Evolutionary conservation across 2,888 invertebrate species (phyloP), one percentile per base, ranked within the genome.

Genomic region (Smittia sp.): DNA sequence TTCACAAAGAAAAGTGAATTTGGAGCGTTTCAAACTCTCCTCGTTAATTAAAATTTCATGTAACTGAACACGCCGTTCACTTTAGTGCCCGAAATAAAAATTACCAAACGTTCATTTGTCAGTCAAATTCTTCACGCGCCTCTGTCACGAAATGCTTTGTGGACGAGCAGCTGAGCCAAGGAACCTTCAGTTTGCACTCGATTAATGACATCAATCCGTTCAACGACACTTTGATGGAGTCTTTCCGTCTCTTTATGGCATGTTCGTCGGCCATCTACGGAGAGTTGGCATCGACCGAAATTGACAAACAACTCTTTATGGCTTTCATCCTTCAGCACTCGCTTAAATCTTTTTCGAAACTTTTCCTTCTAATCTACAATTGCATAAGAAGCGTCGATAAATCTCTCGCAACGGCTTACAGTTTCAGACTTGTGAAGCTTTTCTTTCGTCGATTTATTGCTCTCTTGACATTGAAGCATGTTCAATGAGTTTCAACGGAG

Each of bases 401-500:
- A 15, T 15, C 46, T 46, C 46, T 46, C 46, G 46, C 11, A 32
- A 46, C 3, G 38, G 38, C 38, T 6, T 38, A 9, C 7, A 38
- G 46, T 15, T n/a, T 46, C 2, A 32, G 32, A 32, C 15, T 46
- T 13, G n/a, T 11, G 46, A 46, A 46, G 46, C 3, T 46, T 46
- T 11, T 11, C 46, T 11, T 46, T 46, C 11, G 11, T 46, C 15
- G 11, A 15, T 46, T 46, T 46, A 46, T 15, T 46, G 15, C 46
- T 46, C 46, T 46, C 46, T 11, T 46, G 46, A 15, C 46, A 46
- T 46, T 46, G 46, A 46, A 32, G 46, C 11, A 46, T 46, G 46
- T 46, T 46, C 46, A 46, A n/a, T 46, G 46, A 46, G 46, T 46
- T n/a, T 46, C n/a, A 46, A 46, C 46, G 46, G n/a, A 46, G 15